A percentile compares a stretch with the other conserved stretches of the same genome.
These are phyloP conservation scores for Hypomecis punctinalis DNA, from an alignment of 2,888 invertebrate species.

Conservation along the genomic window DNA sequence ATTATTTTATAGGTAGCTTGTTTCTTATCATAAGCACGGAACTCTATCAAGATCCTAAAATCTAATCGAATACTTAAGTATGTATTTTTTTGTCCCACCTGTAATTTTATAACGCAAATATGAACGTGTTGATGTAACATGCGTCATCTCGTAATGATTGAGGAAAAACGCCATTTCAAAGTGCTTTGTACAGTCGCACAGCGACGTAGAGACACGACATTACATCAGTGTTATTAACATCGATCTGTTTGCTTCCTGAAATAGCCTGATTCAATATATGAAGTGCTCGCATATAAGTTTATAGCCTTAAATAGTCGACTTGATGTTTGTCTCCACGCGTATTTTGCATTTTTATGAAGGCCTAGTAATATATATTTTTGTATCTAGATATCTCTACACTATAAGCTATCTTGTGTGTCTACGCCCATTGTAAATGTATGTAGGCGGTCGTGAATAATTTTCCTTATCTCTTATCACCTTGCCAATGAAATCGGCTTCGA, in stretches of 20 bases:
- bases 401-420: too few species aligned
- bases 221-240: neutral
- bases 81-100: neutral
- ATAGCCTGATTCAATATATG: neutral
- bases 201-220: neutral
- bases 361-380: too few species aligned
- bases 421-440: neutral
- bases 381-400: too few species aligned
- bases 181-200: neutral
- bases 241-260: neutral
- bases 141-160: constrained; percentile 10
- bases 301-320: too few species aligned
- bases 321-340: too few species aligned
- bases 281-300: too few species aligned
- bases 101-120: neutral
- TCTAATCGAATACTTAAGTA: neutral
- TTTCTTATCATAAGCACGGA: too few species aligned
- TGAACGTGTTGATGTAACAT: neutral
- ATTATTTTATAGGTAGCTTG: too few species aligned
- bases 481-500: constrained; percentile 30
- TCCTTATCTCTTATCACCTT: constrained; percentile 24
- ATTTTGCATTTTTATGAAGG: too few species aligned
- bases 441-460: neutral
- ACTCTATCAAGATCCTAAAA: too few species aligned
- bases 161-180: constrained; percentile 3